These are phyloP conservation scores for Amblyopsis rosae DNA, from an alignment of 2,113 vertebrate genomes.

Conservation along the genomic window DNA sequence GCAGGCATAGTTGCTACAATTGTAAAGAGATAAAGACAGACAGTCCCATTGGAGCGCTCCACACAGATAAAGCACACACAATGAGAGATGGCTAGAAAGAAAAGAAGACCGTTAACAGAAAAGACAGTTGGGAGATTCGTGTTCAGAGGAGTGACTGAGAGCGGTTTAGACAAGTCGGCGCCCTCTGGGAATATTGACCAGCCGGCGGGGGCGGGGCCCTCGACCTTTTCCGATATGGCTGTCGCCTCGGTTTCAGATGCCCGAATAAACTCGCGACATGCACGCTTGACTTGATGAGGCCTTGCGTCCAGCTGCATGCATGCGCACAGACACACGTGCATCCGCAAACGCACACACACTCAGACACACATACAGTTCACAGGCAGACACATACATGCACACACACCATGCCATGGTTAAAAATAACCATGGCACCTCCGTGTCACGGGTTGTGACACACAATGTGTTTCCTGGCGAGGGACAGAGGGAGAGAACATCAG, in stretches of 20 bases:
- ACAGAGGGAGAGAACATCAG: conserved; percentile 5
- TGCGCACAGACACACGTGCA: background rate
- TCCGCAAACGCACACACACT: conserved; percentile 11
- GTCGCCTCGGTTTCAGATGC: conserved; percentile 34
- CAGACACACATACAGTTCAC: background rate
- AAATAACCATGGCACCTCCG: background rate
- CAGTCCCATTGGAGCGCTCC: conserved; percentile 44
- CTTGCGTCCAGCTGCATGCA: background rate
- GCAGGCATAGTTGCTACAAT: conserved; percentile 33
- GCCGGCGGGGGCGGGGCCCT: conserved; percentile 44
- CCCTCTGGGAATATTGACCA: conserved; percentile 53
- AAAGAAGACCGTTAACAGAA: conserved; percentile 12
- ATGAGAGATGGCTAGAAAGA: conserved; percentile 23
- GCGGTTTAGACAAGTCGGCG: conserved; percentile 44
- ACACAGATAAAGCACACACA: conserved; percentile 51
- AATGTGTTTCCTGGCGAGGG: background rate
- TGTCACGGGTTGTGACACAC: background rate
- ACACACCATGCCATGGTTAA: background rate
- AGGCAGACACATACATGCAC: background rate
- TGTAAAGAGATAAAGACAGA: conserved; percentile 47
- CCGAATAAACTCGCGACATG: conserved; percentile 32
- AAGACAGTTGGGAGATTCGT: conserved; percentile 24
- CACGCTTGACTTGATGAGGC: conserved; percentile 41
- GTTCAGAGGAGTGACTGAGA: conserved; percentile 38
- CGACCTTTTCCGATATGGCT: conserved; percentile 58